phyloP scores from a whole-genome alignment of 2,113 vertebrate species.

The Trochalopteron elliotii region DNA sequence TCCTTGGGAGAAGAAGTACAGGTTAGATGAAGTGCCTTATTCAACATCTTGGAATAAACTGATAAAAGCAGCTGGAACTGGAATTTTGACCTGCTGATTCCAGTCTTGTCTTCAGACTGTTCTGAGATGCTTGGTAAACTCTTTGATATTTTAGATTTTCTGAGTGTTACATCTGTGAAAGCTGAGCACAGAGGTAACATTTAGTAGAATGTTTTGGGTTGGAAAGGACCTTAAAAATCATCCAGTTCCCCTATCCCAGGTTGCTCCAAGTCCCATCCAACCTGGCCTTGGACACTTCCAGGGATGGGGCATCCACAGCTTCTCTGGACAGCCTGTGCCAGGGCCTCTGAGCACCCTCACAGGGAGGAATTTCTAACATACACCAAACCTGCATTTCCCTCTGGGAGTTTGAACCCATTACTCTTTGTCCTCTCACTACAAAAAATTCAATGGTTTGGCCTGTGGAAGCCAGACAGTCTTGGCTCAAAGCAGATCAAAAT shows the following conservation, averaged over 20 bases:
- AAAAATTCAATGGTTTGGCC: background rate
- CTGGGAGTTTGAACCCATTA: background rate
- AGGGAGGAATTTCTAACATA: background rate
- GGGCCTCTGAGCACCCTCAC: background rate
- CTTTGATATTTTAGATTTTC: background rate
- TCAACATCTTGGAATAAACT: background rate
- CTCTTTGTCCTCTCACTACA: background rate
- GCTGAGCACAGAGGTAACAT: background rate
- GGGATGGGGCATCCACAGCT: background rate
- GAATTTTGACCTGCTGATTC: background rate
- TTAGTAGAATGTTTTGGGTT: background rate
- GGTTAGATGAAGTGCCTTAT: background rate
- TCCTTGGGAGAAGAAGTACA: background rate
- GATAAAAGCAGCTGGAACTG: background rate
- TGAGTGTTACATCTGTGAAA: background rate
- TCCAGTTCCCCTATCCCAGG: background rate
- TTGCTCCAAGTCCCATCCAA: rapidly evolving
- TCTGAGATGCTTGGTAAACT: background rate
- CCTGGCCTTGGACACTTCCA: background rate
- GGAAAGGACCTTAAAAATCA: background rate
- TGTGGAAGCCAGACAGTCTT: background rate
- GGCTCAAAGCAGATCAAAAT: background rate
- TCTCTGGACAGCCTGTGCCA: background rate
- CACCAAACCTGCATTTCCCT: background rate
- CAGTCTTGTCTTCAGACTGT: background rate